Evolutionary conservation across 2,888 invertebrate genomes (phyloP), one percentile per base, ranked within the genome.

Genomic region (Drosophila neonasuta): DNA sequence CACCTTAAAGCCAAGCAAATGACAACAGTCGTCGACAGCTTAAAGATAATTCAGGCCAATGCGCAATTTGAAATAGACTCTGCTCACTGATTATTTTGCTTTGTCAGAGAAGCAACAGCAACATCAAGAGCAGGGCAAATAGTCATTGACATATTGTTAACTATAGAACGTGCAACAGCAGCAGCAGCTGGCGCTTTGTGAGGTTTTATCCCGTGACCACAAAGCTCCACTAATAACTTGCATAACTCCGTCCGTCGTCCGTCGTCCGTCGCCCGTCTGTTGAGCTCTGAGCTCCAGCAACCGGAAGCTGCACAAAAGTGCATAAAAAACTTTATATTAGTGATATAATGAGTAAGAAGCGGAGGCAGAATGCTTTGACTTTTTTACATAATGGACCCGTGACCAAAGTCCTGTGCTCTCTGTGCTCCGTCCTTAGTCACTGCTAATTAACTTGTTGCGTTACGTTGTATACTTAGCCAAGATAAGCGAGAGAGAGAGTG

Each of bases 401-500:
- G 65, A 64, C 70, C 63, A 75, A 29, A 70, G 77, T 57, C 20
- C 54, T 48, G 24, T 49, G 59, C 24, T 24, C 24, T 17, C 17
- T 41, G 6, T 29, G n/a, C 50, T 15, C 42, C 60, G 50, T 68
- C 49, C 64, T 75, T 75, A 73, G 66, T 75, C 60, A 41, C 46
- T 77, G 68, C 85, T 83, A 83, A 85, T 85, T 80, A 84, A 85
- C 83, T 85, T 84, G 83, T 84, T 84, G 85, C 83, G 67, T 76
- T 24, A 2, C 24, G 24, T 24, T 80, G 80, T 79, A 78, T 84
- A 84, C 81, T 84, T 81, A 81, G 70, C 62, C 79, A 62, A 56
- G 70, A 69, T 29, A 45, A 72, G 66, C 24, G 6, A 6, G 24
- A 24, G 24, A 24, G 24, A 24, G 24, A 24, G 20, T 61, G 56